These are phyloP conservation scores for Pholis gunnellus DNA, from an alignment of 2,113 vertebrate species.

Conservation along the genomic window DNA sequence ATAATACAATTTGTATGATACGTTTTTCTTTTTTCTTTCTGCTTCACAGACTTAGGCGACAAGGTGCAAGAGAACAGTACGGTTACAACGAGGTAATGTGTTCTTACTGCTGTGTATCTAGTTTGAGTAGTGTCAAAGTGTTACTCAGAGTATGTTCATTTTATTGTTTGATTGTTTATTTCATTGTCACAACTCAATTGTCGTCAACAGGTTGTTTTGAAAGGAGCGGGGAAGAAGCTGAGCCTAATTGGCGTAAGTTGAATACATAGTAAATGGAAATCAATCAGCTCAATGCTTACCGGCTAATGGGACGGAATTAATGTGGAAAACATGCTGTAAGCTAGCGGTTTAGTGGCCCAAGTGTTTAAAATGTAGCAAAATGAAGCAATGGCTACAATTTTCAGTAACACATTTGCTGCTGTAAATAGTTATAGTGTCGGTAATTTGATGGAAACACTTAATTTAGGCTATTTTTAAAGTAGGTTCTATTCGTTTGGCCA, in stretches of 20 bases:
- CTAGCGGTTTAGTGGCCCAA: neutral
- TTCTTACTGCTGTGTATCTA: neutral
- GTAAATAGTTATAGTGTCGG: neutral
- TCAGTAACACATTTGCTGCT: neutral
- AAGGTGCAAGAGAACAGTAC: constrained; percentile 77
- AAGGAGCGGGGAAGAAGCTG: constrained; percentile 83
- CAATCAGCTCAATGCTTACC: neutral
- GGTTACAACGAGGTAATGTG: constrained; percentile 83
- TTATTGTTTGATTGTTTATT: neutral
- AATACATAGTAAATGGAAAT: constrained; percentile 7
- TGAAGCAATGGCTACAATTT: neutral
- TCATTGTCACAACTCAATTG: neutral
- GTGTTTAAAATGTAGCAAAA: neutral
- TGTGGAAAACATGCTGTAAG: neutral
- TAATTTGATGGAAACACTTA: neutral
- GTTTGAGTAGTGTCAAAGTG: neutral
- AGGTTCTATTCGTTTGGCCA: neutral
- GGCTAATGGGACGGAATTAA: neutral
- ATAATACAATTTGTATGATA: constrained; percentile 1
- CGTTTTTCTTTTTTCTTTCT: constrained; percentile 1
- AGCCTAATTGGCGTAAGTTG: constrained; percentile 85
- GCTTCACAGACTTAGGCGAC: constrained; percentile 77
- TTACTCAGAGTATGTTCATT: neutral
- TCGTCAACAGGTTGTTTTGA: constrained; percentile 81
- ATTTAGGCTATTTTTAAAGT: neutral